These are phyloP conservation scores for Thumatha senex DNA, from an alignment of 2,888 invertebrate genomes.

Conservation along the genomic window DNA sequence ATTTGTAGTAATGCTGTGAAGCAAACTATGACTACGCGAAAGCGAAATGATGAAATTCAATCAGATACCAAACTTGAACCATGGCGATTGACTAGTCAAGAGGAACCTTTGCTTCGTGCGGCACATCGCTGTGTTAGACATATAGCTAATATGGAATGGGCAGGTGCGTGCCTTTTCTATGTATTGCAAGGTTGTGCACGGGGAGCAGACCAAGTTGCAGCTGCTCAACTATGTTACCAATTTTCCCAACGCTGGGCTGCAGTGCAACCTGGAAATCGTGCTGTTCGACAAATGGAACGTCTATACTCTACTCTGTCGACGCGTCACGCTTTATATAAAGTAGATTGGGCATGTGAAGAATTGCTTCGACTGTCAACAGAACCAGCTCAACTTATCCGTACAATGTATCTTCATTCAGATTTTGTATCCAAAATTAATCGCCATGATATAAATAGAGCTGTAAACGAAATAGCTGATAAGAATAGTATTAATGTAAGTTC, in stretches of 20 bases:
- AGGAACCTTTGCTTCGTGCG: slow-evolving; percentile 72
- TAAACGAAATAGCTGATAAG: slow-evolving; percentile 79
- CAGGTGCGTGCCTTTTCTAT: slow-evolving; percentile 78
- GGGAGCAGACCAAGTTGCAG: slow-evolving; percentile 80
- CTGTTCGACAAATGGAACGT: slow-evolving; percentile 77
- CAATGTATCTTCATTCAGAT: slow-evolving; percentile 71
- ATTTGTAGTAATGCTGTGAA: slow-evolving; percentile 80
- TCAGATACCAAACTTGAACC: slow-evolving; percentile 61
- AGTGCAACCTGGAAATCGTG: slow-evolving; percentile 74
- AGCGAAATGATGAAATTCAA: slow-evolving; percentile 52
- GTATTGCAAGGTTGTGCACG: slow-evolving; percentile 77
- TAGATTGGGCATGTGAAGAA: slow-evolving; percentile 76
- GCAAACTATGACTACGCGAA: slow-evolving; percentile 78
- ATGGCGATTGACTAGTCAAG: slow-evolving; percentile 69
- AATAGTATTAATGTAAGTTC: slow-evolving; percentile 75
- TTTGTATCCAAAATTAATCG: slow-evolving; percentile 70
- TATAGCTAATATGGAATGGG: slow-evolving; percentile 82
- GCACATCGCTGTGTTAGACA: slow-evolving; percentile 76
- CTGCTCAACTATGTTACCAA: slow-evolving; percentile 76
- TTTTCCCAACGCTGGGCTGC: slow-evolving; percentile 79
- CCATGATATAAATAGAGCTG: slow-evolving; percentile 71
- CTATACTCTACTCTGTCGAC: slow-evolving; percentile 74
- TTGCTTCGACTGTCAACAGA: slow-evolving; percentile 70
- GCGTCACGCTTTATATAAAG: slow-evolving; percentile 73
- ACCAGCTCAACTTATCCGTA: slow-evolving; percentile 73